phyloP scores from a whole-genome alignment of 2,797 vertebrate species.

The Otolemur crassicaudatus region DNA sequence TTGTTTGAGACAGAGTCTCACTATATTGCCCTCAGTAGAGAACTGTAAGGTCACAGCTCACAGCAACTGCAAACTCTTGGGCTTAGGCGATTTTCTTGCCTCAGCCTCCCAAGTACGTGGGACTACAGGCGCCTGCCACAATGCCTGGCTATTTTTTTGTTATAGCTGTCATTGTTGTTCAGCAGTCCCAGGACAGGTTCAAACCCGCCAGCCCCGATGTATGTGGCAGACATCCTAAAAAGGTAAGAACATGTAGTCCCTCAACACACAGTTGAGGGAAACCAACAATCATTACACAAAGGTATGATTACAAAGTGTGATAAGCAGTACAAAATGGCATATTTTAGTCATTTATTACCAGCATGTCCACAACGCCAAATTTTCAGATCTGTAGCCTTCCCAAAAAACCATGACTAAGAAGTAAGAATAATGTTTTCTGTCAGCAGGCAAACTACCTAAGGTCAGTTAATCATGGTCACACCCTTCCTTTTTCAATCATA shows the following conservation, averaged over 20 bases:
- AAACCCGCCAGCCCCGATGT: too few species aligned
- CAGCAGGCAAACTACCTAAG: not conserved
- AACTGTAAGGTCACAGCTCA: too few species aligned
- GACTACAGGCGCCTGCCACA: too few species aligned
- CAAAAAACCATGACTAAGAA: not conserved
- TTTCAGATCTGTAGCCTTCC: not conserved
- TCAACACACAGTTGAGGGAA: not conserved
- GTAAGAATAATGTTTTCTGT: not conserved
- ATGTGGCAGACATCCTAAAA: not conserved
- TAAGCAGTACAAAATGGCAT: not conserved
- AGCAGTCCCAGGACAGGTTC: too few species aligned
- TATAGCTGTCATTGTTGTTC: too few species aligned
- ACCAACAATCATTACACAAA: conserved; percentile 2
- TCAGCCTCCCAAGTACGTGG: too few species aligned
- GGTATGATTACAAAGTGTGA: not conserved
- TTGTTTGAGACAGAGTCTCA: too few species aligned
- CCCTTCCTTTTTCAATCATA: not conserved
- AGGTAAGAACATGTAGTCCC: not conserved
- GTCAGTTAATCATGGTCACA: not conserved
- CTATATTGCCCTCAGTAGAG: too few species aligned
- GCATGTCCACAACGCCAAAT: not conserved
- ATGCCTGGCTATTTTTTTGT: too few species aligned
- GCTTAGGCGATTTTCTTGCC: too few species aligned
- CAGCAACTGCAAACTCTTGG: too few species aligned
- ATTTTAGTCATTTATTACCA: not conserved